Conservation (phyloP, 2,888 invertebrate species). For the Caenorhabditis wallacei region DNA sequence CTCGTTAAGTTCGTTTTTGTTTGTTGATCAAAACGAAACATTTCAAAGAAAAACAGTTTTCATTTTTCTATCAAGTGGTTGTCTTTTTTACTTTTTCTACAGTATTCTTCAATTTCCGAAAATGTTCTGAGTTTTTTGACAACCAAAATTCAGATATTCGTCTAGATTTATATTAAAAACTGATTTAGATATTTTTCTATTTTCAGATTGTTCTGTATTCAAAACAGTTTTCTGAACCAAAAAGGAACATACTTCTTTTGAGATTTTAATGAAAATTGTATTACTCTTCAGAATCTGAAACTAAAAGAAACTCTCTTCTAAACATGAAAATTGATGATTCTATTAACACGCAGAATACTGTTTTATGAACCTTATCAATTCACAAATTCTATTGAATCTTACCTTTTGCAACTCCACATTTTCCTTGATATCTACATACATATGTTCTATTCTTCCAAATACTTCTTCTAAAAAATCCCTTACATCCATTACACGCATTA, state of each 20-base stretch:
- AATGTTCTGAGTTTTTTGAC: not conserved
- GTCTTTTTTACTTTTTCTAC: not conserved
- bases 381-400: not conserved
- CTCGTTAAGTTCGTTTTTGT: not conserved
- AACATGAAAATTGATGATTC: too few relatives aligned
- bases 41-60: not conserved
- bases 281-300: too few relatives aligned
- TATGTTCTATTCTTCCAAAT: conserved; percentile 71
- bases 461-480: conserved; percentile 79
- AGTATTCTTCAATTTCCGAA: not conserved
- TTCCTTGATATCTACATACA: conserved; percentile 65
- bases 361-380: too few relatives aligned
- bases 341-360: too few relatives aligned
- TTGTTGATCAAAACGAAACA: conserved; percentile 6
- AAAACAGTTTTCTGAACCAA: too few relatives aligned
- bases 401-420: conserved; percentile 68
- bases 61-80: not conserved
- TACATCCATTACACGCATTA: conserved; percentile 80
- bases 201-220: too few relatives aligned
- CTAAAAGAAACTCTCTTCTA: too few relatives aligned
- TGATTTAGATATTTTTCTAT: too few relatives aligned
- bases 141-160: too few relatives aligned
- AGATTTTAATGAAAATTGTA: too few relatives aligned
- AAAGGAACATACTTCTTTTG: too few relatives aligned
- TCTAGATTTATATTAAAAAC: too few relatives aligned